A percentile compares a stretch with the other conserved stretches of the same genome.
Evolutionary conservation across 2,888 invertebrate genomes (phyloP).

Genomic region (Luffia ferchaultella): DNA sequence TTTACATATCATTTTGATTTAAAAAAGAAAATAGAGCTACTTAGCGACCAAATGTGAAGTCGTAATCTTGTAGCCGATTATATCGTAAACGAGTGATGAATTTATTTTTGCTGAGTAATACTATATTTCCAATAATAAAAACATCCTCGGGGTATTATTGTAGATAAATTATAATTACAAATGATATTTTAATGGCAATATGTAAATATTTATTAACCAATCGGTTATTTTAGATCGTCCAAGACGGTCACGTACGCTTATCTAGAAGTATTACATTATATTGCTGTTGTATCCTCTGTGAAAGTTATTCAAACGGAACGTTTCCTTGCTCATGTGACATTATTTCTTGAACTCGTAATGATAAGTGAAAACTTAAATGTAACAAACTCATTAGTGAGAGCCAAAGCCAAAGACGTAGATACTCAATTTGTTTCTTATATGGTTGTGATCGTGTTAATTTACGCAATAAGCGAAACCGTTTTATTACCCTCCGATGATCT

Average conservation of each 20-base stretch:
- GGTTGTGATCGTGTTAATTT: background rate
- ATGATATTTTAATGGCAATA: background rate
- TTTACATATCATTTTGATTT: conserved; percentile 35
- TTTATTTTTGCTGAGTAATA: too few species aligned
- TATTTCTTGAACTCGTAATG: background rate
- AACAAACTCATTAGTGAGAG: background rate
- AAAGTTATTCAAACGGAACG: background rate
- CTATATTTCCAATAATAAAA: background rate
- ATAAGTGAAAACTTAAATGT: too few species aligned
- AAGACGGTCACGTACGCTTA: background rate
- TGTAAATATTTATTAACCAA: background rate
- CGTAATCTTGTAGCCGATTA: too few species aligned
- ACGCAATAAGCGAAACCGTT: background rate
- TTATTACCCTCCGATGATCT: too few species aligned
- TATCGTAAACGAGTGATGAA: too few species aligned
- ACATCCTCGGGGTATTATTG: background rate
- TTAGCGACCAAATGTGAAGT: background rate
- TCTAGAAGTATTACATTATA: background rate
- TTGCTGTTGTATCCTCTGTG: background rate
- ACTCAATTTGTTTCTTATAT: background rate
- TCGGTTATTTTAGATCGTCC: background rate
- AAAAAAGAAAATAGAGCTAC: background rate
- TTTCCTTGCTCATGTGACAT: background rate
- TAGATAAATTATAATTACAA: background rate
- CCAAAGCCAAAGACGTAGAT: background rate